These are phyloP conservation scores for Apogon hyalosoma DNA, from an alignment of 2,797 vertebrate genomes.

Conservation along the genomic window DNA sequence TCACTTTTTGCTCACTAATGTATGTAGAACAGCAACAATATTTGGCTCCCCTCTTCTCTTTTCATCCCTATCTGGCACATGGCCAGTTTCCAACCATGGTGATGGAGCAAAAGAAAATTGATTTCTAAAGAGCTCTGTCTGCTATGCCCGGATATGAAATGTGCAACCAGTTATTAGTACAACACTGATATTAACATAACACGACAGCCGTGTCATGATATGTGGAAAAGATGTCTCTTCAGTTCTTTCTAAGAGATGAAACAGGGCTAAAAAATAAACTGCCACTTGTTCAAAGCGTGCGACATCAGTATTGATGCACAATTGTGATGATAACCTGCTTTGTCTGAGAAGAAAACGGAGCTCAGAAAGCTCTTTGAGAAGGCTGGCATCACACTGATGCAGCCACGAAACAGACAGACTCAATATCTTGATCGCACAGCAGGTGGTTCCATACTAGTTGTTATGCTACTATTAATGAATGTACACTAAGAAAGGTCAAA, in stretches of 20 bases:
- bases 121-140: conserved; percentile 78
- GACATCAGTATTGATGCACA: conserved; percentile 39
- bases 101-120: conserved; percentile 79
- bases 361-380: conserved; percentile 18
- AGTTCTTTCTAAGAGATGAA: conserved; percentile 35
- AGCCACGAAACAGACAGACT: conserved; percentile 33
- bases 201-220: conserved; percentile 64
- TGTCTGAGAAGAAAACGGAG: conserved; percentile 27
- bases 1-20: conserved; percentile 51
- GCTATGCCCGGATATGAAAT: conserved; percentile 71
- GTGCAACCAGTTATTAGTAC: conserved; percentile 69
- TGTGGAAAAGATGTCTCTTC: conserved; percentile 65
- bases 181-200: conserved; percentile 73
- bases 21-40: conserved; percentile 20
- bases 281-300: conserved; percentile 38
- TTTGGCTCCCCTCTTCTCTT: conserved; percentile 32
- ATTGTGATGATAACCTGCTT: conserved; percentile 46
- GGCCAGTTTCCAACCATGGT: conserved; percentile 64
- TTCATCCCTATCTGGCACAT: conserved; percentile 57
- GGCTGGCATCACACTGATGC: conserved; percentile 18
- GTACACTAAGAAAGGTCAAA: conserved; percentile 66
- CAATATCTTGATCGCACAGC: conserved; percentile 44
- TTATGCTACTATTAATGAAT: conserved; percentile 65
- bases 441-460: conserved; percentile 41
- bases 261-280: conserved; percentile 40